Conservation (phyloP, 2,113 vertebrate species). For the Megalops atlanticus region DNA sequence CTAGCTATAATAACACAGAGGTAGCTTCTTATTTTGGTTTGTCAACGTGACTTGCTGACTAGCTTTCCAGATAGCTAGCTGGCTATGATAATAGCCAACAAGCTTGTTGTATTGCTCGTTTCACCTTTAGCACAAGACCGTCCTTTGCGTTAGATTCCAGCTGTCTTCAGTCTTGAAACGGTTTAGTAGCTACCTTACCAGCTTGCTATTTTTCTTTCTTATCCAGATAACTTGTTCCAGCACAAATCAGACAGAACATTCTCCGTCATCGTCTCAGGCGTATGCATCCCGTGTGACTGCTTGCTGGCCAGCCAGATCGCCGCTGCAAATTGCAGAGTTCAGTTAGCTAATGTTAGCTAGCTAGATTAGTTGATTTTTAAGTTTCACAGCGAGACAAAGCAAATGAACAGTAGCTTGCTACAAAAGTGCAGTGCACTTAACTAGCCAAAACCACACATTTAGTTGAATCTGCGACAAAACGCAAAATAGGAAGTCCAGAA, state of each 20-base stretch:
- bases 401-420: background rate
- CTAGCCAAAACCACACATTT: background rate
- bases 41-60: background rate
- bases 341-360: constrained; percentile 14
- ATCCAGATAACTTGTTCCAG: background rate
- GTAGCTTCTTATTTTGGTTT: too few relatives aligned
- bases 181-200: background rate
- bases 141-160: background rate
- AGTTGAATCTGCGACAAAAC: background rate
- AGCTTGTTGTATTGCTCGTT: background rate
- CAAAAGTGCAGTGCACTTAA: background rate
- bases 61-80: background rate
- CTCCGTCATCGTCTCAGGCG: constrained; percentile 11
- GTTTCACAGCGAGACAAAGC: background rate
- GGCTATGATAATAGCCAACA: too few relatives aligned
- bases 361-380: background rate
- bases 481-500: background rate
- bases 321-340: background rate
- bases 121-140: background rate
- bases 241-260: background rate
- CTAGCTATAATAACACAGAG: too few relatives aligned
- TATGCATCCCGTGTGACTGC: background rate
- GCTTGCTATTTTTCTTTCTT: background rate
- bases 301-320: background rate
- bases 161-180: background rate